Evolutionary conservation across 2,113 vertebrate genomes (phyloP), one percentile per base, ranked within the genome.

Genomic region (Hippocampus barbouri): DNA sequence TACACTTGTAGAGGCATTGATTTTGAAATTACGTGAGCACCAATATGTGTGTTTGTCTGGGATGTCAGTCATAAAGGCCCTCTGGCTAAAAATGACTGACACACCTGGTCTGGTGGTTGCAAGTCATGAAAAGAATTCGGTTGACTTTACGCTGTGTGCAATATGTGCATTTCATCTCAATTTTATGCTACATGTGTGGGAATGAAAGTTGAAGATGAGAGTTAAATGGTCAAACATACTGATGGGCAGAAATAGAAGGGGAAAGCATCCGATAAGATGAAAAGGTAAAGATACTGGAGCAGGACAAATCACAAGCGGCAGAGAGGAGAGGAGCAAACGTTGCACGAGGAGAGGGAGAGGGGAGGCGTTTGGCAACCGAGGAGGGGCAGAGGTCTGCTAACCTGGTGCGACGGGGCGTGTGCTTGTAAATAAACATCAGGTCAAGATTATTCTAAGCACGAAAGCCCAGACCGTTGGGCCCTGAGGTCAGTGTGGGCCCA

Each of bases 401-500:
- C 89, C 91, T 89, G 89, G 90, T 87, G 87, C 71, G 88, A 91
- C 87, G 74, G 84, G 86, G 87, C 88, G 80, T 91, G 88, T 83
- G 82, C 85, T 91, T 81, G 87, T 90, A 91, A 91, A 91, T 91
- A 91, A 91, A 91, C 87, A 91, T 92, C 87, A 88, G 79, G 75
- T 81, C 60, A 74, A 86, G 84, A 91, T 89, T 90, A 87, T 90
- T 91, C 88, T 20, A 64, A 86, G 83, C 84, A 88, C 76, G 82
- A 78, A 87, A 77, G 79, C 82, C 79, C 73, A 85, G 82, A 88
- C 84, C 43, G 63, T 63, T 72, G 68, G 80, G 84, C 83, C 88
- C 85, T 72, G 80, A 76, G 86, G 88, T 90, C 79, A 88, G 85
- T 84, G 80, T 85, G 83, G 82, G 82, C 76, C 80, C 81, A 73